These are phyloP conservation scores for Nomada goodeniana DNA, from an alignment of 2,888 invertebrate genomes.

Conservation along the genomic window DNA sequence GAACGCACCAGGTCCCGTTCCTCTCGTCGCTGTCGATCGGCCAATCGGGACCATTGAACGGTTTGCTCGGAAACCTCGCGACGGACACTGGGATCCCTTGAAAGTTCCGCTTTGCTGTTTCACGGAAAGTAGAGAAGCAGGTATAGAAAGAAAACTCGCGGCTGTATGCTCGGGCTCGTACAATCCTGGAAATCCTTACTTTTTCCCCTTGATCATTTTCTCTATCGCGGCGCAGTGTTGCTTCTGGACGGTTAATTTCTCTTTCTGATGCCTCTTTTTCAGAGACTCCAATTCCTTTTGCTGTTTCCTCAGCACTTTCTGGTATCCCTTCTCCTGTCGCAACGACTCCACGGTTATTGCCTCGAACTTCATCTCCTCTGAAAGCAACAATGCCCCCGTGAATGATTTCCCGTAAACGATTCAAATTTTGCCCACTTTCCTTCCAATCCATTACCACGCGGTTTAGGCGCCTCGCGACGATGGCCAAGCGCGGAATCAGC, in stretches of 20 bases:
- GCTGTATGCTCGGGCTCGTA: too few species aligned
- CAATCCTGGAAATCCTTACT: conserved; percentile 85
- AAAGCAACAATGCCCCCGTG: background rate
- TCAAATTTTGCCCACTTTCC: too few species aligned
- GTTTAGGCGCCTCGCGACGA: conserved; percentile 78
- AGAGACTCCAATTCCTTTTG: conserved; percentile 97
- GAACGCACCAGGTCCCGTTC: conserved; percentile 92
- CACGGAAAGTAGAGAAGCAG: background rate
- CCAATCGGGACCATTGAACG: conserved; percentile 96
- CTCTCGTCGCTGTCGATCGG: conserved; percentile 92
- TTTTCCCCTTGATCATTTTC: conserved; percentile 97
- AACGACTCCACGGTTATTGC: conserved; percentile 95
- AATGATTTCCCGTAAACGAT: too few species aligned
- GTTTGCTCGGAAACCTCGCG: conserved; percentile 96
- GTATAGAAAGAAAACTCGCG: background rate
- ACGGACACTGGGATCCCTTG: conserved; percentile 91
- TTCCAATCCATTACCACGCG: conserved; percentile 71
- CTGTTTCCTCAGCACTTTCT: conserved; percentile 97
- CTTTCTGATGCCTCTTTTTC: conserved; percentile 97
- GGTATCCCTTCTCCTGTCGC: conserved; percentile 94
- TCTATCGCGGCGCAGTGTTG: conserved; percentile 96
- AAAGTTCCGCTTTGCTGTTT: conserved; percentile 91
- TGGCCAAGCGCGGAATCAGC: conserved; percentile 76
- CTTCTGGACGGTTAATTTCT: conserved; percentile 95
- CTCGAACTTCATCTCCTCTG: conserved; percentile 90